Base-by-base conservation (phyloP, 2,797 vertebrate species). In the Ficedula albicollis region DNA sequence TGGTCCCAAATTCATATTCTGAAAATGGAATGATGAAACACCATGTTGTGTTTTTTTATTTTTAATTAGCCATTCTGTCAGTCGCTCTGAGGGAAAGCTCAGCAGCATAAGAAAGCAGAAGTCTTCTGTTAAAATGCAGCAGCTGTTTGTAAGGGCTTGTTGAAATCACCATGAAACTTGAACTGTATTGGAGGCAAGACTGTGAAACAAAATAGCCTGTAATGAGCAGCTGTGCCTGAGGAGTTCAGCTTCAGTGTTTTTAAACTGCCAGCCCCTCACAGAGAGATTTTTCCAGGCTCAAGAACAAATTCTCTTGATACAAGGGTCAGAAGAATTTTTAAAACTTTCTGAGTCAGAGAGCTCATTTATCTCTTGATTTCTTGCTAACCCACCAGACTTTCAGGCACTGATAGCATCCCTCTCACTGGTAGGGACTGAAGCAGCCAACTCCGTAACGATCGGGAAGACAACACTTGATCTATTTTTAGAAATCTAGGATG, bases 151-250 rank as follows among this genome's bases (percentile, higher is more conserved):
- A 84, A 90, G 55, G 49, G 69, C 77, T 95, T 93, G 55, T 75
- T 94, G 85, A 96, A 94, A 92, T 87, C 43, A 88, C 79, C 44
- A 62, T 86, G 97, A 97, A 98, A 96, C 48, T 66, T 85, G 91
- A 98, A 90, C 87, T 44, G 23, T 41, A 34, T 30, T 86, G 52
- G 49, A 94, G 87, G 66, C 59, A 81, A 84, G 79, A 70, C 43
- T 49, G 44, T 69, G 97, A 96, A 97, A 97, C 52, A 93, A 93
- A 97, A 97, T 97, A 96, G 75, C 79, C 63, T 67, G 60, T 87
- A 90, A 96, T 93, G 93, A 97, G 92, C 96, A 97, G 97, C 96
- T 97, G 96, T 79, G 86, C 56, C 78, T 73, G 63, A 94, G 70
- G 73, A 95, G 88, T 72, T 94, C 84, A 78, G 82, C 77, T 64